Conservation (phyloP, 2,113 vertebrate genomes). For the Bettongia penicillata region DNA sequence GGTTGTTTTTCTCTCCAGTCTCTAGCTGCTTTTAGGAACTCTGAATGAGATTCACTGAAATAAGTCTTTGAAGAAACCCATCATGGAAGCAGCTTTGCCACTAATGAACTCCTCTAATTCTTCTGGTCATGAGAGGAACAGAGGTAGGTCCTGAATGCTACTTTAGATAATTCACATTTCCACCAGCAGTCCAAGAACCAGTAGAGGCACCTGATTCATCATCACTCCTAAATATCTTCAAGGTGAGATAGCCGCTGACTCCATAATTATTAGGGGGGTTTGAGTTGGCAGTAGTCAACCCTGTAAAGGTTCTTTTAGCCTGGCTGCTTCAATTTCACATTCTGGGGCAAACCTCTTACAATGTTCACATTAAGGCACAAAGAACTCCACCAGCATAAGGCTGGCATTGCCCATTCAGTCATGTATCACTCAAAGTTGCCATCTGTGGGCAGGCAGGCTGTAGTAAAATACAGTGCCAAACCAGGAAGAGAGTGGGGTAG, state of each 20-base stretch:
- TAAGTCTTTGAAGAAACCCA: conserved; percentile 93
- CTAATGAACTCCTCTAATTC: conserved; percentile 89
- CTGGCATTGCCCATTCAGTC: too few species aligned
- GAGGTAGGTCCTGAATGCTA: conserved; percentile 98
- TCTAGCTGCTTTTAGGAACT: conserved; percentile 94
- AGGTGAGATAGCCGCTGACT: conserved; percentile 95
- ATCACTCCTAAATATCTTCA: conserved; percentile 97
- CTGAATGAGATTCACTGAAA: conserved; percentile 87
- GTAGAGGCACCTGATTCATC: conserved; percentile 95
- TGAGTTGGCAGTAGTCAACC: conserved; percentile 95
- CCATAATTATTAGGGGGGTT: conserved; percentile 94
- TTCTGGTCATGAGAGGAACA: conserved; percentile 85
- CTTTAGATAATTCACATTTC: conserved; percentile 96
- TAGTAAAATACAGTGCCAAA: too few species aligned
- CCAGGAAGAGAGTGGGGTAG: too few species aligned
- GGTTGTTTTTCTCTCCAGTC: conserved; percentile 92
- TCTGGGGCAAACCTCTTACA: conserved; percentile 97
- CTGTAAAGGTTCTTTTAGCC: conserved; percentile 93
- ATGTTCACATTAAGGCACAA: conserved; percentile 89
- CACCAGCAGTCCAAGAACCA: conserved; percentile 95
- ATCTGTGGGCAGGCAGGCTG: too few species aligned
- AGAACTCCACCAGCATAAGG: too few species aligned
- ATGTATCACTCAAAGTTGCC: too few species aligned
- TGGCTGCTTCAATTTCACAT: conserved; percentile 94
- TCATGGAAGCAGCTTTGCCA: conserved; percentile 91